Evolutionary conservation across 2,797 vertebrate genomes (phyloP).

Genomic region (Chelidonichthys spinosus): DNA sequence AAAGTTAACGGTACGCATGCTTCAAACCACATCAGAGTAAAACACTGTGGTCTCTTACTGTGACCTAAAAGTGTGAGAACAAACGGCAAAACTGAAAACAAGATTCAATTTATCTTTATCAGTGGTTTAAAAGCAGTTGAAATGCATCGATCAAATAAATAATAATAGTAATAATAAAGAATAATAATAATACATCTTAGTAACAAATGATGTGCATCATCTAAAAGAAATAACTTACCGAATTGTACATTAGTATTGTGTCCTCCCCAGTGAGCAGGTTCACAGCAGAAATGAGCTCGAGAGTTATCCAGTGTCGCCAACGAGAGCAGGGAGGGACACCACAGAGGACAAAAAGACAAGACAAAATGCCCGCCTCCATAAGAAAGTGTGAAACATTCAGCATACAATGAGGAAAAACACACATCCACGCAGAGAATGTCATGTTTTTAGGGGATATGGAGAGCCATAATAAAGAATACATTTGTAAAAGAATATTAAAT

Average conservation of each 20-base stretch:
- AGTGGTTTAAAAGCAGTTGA: background rate
- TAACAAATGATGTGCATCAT: background rate
- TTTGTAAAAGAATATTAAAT: no score
- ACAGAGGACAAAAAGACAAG: conserved; percentile 6
- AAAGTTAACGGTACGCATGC: no score
- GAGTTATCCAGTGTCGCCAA: rapidly evolving
- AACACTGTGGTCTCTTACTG: background rate
- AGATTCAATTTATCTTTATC: background rate
- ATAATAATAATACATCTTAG: no score
- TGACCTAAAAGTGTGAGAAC: background rate
- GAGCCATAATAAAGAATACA: no score
- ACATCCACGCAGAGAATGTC: background rate
- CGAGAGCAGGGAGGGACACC: background rate
- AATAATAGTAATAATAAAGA: no score
- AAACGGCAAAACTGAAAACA: background rate
- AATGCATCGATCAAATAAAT: background rate
- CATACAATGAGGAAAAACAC: background rate
- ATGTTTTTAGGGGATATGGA: background rate
- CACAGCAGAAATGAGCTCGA: background rate
- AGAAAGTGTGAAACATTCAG: background rate
- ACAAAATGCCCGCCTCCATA: background rate
- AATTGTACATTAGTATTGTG: background rate
- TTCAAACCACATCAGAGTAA: conserved; percentile 22
- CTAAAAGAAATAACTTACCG: conserved; percentile 22
- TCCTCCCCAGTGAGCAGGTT: background rate